Base-by-base conservation (phyloP, 1,140 invertebrate genomes). In the Theocolax elegans region DNA sequence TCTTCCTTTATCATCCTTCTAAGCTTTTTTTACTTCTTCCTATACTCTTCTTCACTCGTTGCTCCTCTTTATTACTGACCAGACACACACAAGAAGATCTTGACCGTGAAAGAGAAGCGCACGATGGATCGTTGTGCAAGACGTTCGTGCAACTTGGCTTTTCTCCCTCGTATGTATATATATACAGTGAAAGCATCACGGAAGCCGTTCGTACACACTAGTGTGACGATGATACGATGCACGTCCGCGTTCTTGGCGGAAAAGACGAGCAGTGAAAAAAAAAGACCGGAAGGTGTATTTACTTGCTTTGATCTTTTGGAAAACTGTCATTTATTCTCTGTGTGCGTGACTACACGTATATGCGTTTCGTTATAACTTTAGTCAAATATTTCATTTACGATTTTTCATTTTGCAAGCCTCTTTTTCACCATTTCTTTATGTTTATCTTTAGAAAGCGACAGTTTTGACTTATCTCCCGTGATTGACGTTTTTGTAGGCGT, bases 21-120 rank as follows among this genome's bases (percentile, higher is more conserved):
- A 6, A 2, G 19, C 19, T 15, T 25, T 59, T 40, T 23, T 56
- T 46, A n/a, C 44, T n/a, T 42, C 31, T 60, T 13, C 46, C 19
- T 23, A 7, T 12, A 12, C 29, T 38, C 51, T n/a, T n/a, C 48
- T 53, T 27, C 35, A 13, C 23, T 53, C 23, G n/a, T 6, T 13
- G 48, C 0, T 21, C 49, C 9, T 21, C 49, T 35, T 35, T 35
- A 35, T 10, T 35, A 35, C 31, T 35, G 10, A 6, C 4, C 23
- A 12, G 25, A 4, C 19, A 25, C 49, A 12, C 13, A 21, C 21
- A 27, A 17, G 31, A 21, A 48, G 25, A 63, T 19, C 60, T 63
- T 63, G 60, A 49, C 60, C 60, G 60, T 63, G 60, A 63, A 60
- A 46, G 21, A 21, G 23, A 2, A 1, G 13, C 4, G 38, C 7